A percentile compares a stretch with the other conserved stretches of the same genome.
These are phyloP conservation scores for Daboia siamensis DNA, from an alignment of 2,113 vertebrate genomes.

Conservation along the genomic window DNA sequence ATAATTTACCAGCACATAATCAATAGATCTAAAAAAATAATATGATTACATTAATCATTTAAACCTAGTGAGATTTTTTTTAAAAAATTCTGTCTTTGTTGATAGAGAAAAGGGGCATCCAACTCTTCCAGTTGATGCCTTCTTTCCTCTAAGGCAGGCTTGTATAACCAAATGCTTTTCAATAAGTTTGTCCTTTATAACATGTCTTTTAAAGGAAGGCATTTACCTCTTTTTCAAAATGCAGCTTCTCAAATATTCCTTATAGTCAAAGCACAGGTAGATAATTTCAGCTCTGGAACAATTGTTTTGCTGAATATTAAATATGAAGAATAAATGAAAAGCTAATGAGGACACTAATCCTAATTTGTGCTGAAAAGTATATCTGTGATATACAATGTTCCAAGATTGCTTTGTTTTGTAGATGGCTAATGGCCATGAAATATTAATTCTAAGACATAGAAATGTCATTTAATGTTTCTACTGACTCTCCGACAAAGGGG, in stretches of 20 bases:
- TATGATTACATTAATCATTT: neutral
- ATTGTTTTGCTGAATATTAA: neutral
- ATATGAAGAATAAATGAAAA: neutral
- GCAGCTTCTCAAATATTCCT: conserved; percentile 1
- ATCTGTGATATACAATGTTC: neutral
- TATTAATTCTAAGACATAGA: neutral
- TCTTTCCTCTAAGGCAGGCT: neutral
- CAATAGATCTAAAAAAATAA: neutral
- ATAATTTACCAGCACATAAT: neutral
- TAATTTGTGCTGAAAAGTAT: neutral
- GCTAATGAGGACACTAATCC: neutral
- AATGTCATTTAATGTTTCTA: neutral
- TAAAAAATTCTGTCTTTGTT: neutral
- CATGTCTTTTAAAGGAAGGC: conserved; percentile 1
- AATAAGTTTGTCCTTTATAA: neutral
- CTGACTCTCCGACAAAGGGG: neutral
- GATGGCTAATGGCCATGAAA: neutral
- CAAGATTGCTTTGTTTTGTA: neutral
- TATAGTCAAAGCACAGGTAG: neutral
- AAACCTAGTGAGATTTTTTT: neutral
- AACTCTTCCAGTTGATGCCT: neutral
- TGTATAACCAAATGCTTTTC: neutral
- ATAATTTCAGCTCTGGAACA: conserved; percentile 8
- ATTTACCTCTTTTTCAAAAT: neutral
- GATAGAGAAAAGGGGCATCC: neutral